Conservation (phyloP, 1,140 invertebrate genomes). For the Lasaia peninsularis region DNA sequence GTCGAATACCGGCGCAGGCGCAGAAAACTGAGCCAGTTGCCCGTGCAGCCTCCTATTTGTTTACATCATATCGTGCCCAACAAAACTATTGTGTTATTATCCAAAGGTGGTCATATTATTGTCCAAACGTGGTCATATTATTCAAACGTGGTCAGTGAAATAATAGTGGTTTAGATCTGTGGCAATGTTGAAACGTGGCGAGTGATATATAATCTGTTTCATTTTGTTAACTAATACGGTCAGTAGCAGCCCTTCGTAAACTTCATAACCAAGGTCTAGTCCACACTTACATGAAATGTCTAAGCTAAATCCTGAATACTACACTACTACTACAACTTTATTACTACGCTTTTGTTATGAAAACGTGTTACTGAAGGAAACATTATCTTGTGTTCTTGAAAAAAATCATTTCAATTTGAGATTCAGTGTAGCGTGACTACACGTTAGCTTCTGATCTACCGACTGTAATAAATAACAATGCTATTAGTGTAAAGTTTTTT, state of each 20-base stretch:
- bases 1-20: slow-evolving; percentile 50
- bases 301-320: too few relatives aligned
- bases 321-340: too few relatives aligned
- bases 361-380: too few relatives aligned
- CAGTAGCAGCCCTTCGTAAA: too few relatives aligned
- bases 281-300: too few relatives aligned
- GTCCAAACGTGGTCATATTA: too few relatives aligned
- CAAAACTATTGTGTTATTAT: neutral
- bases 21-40: slow-evolving; percentile 63
- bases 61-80: slow-evolving; percentile 38
- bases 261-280: slow-evolving; percentile 17
- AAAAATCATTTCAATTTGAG: slow-evolving; percentile 22
- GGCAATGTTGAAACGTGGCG: slow-evolving; percentile 25
- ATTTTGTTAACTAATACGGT: slow-evolving; percentile 34
- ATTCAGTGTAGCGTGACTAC: slow-evolving; percentile 47
- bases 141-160: neutral
- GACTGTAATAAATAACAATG: too few relatives aligned
- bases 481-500: too few relatives aligned
- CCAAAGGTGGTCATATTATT: too few relatives aligned
- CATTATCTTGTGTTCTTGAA: neutral
- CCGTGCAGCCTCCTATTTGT: slow-evolving; percentile 71
- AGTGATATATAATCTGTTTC: slow-evolving; percentile 13
- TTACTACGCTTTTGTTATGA: too few relatives aligned
- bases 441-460: slow-evolving; percentile 25
- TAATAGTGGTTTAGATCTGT: neutral